These are phyloP conservation scores for Irena cyanogastra DNA, from an alignment of 2,113 vertebrate genomes.

Conservation along the genomic window DNA sequence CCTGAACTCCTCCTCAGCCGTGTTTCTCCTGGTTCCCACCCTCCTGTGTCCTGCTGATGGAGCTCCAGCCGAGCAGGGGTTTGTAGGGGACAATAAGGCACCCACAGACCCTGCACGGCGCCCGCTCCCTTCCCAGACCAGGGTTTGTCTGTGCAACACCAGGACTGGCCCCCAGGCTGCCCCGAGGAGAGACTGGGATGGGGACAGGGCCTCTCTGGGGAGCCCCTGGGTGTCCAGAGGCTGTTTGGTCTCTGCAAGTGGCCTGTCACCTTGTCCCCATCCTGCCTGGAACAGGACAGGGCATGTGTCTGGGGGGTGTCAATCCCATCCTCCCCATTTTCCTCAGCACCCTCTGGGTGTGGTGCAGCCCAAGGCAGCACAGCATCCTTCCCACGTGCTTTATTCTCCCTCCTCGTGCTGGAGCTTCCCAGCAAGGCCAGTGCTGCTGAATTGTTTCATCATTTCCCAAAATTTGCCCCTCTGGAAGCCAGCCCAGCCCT, in stretches of 20 bases:
- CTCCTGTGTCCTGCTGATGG: background rate
- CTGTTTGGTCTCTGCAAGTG: background rate
- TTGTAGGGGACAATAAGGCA: background rate
- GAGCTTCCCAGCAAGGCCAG: fast-evolving
- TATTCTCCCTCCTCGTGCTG: background rate
- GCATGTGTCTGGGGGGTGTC: fast-evolving
- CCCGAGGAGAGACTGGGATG: no score
- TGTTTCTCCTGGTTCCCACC: background rate
- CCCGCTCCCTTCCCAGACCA: fast-evolving
- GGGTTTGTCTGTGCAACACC: background rate
- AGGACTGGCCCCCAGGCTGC: fast-evolving
- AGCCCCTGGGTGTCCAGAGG: background rate
- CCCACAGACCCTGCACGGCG: background rate
- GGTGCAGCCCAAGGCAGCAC: background rate
- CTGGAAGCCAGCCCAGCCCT: background rate
- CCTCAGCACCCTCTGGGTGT: background rate
- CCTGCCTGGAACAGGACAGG: background rate
- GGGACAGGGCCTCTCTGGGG: background rate
- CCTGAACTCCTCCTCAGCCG: background rate
- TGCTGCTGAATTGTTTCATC: background rate
- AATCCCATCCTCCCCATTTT: background rate
- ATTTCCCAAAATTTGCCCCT: background rate
- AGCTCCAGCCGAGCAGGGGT: background rate
- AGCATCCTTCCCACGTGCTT: background rate
- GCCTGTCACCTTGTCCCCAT: background rate